Conservation (phyloP, 2,113 vertebrate species). For the Condylura cristata region DNA sequence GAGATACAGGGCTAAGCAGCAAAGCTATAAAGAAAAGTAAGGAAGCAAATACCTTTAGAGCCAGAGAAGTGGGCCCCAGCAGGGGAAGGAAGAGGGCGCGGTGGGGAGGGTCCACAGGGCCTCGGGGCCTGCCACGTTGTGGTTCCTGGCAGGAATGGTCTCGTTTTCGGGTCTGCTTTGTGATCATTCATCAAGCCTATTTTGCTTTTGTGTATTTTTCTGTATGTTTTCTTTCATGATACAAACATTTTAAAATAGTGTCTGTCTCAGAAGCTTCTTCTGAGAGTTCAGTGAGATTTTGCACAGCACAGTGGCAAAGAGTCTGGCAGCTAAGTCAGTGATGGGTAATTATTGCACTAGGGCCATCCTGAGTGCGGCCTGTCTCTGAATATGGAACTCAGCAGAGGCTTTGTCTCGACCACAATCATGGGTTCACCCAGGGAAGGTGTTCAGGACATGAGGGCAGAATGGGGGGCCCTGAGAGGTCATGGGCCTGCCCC, state of each 20-base stretch:
- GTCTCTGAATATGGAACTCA: background rate
- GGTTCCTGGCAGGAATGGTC: background rate
- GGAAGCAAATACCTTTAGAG: background rate
- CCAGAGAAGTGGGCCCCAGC: background rate
- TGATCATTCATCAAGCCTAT: background rate
- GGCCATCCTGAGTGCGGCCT: background rate
- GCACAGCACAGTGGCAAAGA: background rate
- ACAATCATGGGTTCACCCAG: background rate
- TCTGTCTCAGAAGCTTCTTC: background rate
- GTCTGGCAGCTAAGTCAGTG: accelerated
- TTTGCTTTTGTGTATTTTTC: background rate
- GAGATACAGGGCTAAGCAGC: background rate
- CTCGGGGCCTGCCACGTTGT: background rate
- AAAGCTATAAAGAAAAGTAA: background rate
- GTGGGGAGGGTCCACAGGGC: too few relatives aligned
- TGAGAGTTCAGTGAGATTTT: background rate
- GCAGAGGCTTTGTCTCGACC: background rate
- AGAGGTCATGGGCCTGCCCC: background rate
- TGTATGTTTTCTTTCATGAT: background rate
- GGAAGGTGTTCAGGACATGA: background rate
- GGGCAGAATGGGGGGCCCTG: too few relatives aligned
- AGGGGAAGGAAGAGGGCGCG: background rate
- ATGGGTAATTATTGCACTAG: background rate
- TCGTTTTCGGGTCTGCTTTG: background rate
- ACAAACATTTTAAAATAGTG: background rate